Evolutionary conservation across 2,113 vertebrate genomes (phyloP).

Genomic region (Ptilorrhoa leucosticta): DNA sequence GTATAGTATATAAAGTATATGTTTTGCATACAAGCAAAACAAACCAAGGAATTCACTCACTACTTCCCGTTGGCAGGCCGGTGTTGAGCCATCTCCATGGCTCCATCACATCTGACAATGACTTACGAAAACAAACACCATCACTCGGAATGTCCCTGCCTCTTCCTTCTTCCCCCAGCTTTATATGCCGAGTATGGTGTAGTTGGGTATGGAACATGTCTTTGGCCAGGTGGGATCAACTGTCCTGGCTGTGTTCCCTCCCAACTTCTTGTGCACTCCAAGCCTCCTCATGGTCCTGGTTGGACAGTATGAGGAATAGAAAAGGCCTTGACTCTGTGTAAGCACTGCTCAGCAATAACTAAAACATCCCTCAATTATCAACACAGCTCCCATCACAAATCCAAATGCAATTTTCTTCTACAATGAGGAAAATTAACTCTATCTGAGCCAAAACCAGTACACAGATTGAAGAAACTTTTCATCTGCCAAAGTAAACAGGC

Average conservation of each 20-base stretch:
- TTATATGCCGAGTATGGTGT: rapidly evolving
- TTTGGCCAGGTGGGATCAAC: neutral
- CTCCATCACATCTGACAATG: neutral
- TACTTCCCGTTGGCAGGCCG: neutral
- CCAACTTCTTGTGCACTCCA: neutral
- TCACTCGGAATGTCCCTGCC: neutral
- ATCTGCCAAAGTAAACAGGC: neutral
- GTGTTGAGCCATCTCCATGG: neutral
- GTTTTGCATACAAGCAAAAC: neutral
- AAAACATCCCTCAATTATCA: neutral
- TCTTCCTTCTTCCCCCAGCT: neutral
- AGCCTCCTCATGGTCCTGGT: neutral
- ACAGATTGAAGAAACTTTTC: neutral
- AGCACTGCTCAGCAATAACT: neutral
- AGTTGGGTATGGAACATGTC: neutral
- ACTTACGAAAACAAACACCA: neutral
- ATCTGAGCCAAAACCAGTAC: neutral
- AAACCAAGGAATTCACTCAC: neutral
- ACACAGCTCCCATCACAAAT: neutral
- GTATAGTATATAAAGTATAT: too few species aligned
- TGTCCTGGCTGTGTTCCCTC: neutral
- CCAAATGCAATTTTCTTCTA: neutral
- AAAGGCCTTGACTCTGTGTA: neutral
- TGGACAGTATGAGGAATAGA: neutral
- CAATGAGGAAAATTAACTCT: neutral